These are phyloP conservation scores for Platichthys flesus DNA, from an alignment of 2,113 vertebrate genomes.

Conservation along the genomic window DNA sequence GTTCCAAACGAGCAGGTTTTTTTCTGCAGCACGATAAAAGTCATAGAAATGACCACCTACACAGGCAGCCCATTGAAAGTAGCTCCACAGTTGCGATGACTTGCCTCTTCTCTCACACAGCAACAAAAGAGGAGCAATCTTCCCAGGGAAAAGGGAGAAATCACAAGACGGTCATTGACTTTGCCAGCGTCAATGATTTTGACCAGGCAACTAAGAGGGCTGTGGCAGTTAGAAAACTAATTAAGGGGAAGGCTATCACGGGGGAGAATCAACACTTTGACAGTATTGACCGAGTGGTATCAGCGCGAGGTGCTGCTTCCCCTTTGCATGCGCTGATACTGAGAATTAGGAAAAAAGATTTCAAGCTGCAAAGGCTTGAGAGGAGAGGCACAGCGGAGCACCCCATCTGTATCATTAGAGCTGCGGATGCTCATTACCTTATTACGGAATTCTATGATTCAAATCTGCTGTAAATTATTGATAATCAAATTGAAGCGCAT, in stretches of 20 bases:
- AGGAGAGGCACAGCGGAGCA: background rate
- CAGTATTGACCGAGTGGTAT: slow-evolving; percentile 59
- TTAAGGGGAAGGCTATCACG: slow-evolving; percentile 55
- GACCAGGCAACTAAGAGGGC: slow-evolving; percentile 53
- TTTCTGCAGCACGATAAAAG: slow-evolving; percentile 50
- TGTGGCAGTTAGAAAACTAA: slow-evolving; percentile 60
- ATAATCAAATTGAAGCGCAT: background rate
- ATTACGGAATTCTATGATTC: background rate
- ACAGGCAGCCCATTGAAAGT: slow-evolving; percentile 29
- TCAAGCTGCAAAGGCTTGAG: background rate
- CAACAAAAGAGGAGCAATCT: slow-evolving; percentile 35
- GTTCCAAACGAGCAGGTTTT: slow-evolving; percentile 63
- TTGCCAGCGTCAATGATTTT: slow-evolving; percentile 50
- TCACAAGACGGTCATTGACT: slow-evolving; percentile 63
- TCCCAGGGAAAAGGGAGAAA: slow-evolving; percentile 6
- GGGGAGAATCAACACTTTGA: slow-evolving; percentile 61
- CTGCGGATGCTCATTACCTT: background rate
- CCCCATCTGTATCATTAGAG: background rate
- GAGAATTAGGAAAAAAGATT: slow-evolving; percentile 17
- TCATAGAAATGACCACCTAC: slow-evolving; percentile 59
- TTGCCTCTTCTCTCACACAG: slow-evolving; percentile 15
- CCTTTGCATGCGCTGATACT: slow-evolving; percentile 19
- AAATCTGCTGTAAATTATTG: slow-evolving; percentile 11
- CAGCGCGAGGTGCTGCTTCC: slow-evolving; percentile 33
- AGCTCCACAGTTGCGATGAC: slow-evolving; percentile 33